These are phyloP conservation scores for Nyctereutes procyonoides DNA, from an alignment of 2,113 vertebrate genomes.

Conservation along the genomic window DNA sequence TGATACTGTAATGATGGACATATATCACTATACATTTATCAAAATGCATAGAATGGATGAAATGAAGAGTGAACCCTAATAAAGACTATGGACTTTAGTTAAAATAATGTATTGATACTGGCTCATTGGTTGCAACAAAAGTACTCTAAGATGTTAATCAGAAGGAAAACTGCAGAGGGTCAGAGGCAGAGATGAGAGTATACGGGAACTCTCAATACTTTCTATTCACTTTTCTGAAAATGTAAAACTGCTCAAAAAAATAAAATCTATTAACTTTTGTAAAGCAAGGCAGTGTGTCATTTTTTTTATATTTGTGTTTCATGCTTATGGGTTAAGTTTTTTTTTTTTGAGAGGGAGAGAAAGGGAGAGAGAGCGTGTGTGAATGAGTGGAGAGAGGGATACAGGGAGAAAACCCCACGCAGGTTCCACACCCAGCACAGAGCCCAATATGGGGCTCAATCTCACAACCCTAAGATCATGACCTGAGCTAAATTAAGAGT, in stretches of 20 bases:
- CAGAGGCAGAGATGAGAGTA: background rate
- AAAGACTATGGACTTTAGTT: background rate
- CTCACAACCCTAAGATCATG: background rate
- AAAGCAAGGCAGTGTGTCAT: background rate
- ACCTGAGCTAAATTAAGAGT: background rate
- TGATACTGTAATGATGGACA: background rate
- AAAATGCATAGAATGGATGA: background rate
- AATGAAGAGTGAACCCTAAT: background rate
- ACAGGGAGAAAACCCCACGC: background rate
- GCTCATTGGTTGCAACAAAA: background rate
- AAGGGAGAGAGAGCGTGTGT: background rate
- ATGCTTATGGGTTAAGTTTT: background rate
- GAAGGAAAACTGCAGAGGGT: background rate
- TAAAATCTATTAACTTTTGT: background rate
- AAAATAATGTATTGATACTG: background rate
- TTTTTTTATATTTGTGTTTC: background rate
- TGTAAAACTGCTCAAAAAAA: background rate
- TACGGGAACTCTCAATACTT: background rate
- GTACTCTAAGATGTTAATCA: background rate
- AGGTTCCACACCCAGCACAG: background rate
- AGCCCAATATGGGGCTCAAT: background rate
- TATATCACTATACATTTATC: background rate
- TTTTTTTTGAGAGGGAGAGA: background rate
- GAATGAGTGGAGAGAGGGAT: background rate
- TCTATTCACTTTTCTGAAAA: conserved; percentile 3